Conservation (phyloP, 2,797 vertebrate species). For the Arrhamphus sclerolepis region DNA sequence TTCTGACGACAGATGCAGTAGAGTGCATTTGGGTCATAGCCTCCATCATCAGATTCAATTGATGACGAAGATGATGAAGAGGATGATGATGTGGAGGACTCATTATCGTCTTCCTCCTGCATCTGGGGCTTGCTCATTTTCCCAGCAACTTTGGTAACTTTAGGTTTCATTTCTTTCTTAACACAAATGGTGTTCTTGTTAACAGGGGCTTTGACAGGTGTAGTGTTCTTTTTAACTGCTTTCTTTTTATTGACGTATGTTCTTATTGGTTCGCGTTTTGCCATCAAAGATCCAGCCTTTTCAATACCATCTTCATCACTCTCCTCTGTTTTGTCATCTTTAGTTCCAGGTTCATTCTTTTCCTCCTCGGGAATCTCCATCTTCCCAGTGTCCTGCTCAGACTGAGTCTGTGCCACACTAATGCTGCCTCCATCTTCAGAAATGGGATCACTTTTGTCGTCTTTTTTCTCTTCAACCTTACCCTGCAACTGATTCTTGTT, state of each 20-base stretch:
- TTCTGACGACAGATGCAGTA: constrained; percentile 98
- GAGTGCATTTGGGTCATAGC: constrained; percentile 92
- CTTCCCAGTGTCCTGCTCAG: constrained; percentile 57
- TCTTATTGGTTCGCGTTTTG: constrained; percentile 67
- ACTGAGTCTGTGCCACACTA: constrained; percentile 50
- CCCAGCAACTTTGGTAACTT: constrained; percentile 23
- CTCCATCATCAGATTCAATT: constrained; percentile 87
- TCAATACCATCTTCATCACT: constrained; percentile 73
- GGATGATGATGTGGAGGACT: constrained; percentile 61
- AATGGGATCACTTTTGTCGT: constrained; percentile 50
- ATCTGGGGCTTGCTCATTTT: constrained; percentile 53
- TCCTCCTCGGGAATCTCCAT: constrained; percentile 59
- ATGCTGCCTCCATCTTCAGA: constrained; percentile 57
- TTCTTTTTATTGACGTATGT: constrained; percentile 77
- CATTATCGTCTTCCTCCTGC: constrained; percentile 31
- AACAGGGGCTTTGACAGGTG: constrained; percentile 26
- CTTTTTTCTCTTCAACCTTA: constrained; percentile 51
- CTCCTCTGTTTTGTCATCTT: constrained; percentile 27
- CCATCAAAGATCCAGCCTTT: constrained; percentile 26
- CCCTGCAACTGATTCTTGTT: constrained; percentile 15
- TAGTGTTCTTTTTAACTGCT: constrained; percentile 64
- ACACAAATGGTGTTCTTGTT: constrained; percentile 42
- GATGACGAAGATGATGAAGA: constrained; percentile 79
- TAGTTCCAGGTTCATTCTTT: constrained; percentile 56
- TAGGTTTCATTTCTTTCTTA: constrained; percentile 72